Percentiles rank a stretch among this genome's conserved stretches.
Evolutionary conservation across 2,797 vertebrate genomes (phyloP).

Genomic region (Aphelocoma californica): DNA sequence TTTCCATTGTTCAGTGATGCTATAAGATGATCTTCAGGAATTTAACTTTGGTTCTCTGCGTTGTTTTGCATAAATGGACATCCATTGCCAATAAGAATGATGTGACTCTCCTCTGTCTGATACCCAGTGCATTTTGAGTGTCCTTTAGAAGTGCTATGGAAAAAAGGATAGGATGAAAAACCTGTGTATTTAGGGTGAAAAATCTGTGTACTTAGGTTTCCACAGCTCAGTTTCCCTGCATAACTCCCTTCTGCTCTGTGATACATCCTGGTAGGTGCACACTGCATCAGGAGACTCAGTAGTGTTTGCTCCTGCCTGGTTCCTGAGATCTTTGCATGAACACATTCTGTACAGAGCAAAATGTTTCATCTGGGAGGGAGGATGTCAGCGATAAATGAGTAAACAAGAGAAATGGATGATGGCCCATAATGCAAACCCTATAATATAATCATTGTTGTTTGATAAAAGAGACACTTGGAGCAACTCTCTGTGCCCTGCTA

Average conservation of each 20-base stretch:
- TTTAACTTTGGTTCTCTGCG: neutral
- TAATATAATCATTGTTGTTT: constrained; percentile 66
- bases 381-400: constrained; percentile 55
- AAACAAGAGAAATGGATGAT: constrained; percentile 69
- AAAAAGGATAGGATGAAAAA: neutral
- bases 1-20: neutral
- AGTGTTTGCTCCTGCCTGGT: neutral
- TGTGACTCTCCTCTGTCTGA: neutral
- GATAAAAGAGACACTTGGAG: constrained; percentile 56
- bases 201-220: neutral
- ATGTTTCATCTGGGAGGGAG: neutral
- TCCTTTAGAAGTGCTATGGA: accelerated
- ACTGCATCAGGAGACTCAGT: neutral
- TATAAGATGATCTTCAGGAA: neutral
- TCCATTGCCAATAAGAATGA: neutral
- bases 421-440: constrained; percentile 27
- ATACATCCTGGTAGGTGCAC: neutral
- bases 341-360: neutral
- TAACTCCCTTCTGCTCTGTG: neutral
- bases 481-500: constrained; percentile 44
- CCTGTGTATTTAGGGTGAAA: neutral
- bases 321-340: neutral
- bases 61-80: neutral
- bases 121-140: neutral
- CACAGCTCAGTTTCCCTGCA: neutral